Conservation (phyloP, 1,140 invertebrate species). For the Eurosta solidaginis region DNA sequence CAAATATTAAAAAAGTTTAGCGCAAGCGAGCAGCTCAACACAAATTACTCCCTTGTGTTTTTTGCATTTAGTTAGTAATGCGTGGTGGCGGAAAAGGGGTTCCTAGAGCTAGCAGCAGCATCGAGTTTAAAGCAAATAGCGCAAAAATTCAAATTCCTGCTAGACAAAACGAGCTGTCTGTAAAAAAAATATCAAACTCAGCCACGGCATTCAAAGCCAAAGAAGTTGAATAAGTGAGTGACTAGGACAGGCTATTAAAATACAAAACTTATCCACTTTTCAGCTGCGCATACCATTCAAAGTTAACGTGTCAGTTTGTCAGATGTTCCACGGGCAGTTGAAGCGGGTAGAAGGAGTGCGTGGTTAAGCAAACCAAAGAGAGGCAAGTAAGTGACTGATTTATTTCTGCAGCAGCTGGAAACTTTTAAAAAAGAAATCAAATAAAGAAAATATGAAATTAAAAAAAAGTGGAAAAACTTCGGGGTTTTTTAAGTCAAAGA, state of each 20-base stretch:
- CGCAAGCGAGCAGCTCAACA: not conserved
- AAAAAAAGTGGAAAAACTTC: not conserved
- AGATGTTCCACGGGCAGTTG: not conserved
- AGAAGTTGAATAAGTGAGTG: not conserved
- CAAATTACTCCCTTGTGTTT: constrained; percentile 7
- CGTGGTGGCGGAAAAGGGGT: not conserved
- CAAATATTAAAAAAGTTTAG: constrained; percentile 14
- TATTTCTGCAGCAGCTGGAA: not conserved
- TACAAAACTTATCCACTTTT: no score
- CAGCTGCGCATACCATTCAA: not conserved
- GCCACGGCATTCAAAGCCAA: not conserved
- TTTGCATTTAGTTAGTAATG: not conserved
- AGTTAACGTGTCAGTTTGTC: not conserved
- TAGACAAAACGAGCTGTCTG: no score
- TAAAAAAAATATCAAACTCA: not conserved
- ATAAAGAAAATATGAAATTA: no score
- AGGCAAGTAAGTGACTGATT: not conserved
- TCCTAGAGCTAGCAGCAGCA: not conserved
- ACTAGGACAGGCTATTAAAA: not conserved
- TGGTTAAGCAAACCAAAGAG: not conserved
- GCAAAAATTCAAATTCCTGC: constrained; percentile 4
- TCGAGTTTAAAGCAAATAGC: not conserved
- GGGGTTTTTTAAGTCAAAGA: constrained; percentile 11
- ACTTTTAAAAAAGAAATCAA: not conserved
- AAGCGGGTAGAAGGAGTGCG: not conserved